These are phyloP conservation scores for Leucania comma DNA, from an alignment of 2,888 invertebrate genomes.

Conservation along the genomic window DNA sequence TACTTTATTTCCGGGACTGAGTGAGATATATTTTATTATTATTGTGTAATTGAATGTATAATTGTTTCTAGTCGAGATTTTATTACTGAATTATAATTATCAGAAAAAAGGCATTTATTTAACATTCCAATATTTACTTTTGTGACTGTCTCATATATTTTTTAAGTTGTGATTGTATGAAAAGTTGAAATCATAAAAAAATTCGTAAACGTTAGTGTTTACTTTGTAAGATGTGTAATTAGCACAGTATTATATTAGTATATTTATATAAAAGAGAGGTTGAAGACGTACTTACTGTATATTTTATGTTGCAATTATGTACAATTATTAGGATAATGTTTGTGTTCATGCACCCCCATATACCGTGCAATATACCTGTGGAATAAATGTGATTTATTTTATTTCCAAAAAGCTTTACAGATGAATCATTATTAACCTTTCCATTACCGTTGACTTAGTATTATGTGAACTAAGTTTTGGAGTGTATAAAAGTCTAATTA, in stretches of 20 bases:
- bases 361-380: constrained; percentile 39
- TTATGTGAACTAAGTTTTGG: constrained; percentile 40
- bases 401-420: constrained; percentile 9
- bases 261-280: constrained; percentile 50
- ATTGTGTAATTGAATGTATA: constrained; percentile 55
- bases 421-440: constrained; percentile 14
- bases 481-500: constrained; percentile 37
- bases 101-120: constrained; percentile 59
- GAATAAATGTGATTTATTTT: constrained; percentile 39
- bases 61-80: constrained; percentile 67
- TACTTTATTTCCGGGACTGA: constrained; percentile 42
- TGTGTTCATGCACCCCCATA: constrained; percentile 41
- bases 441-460: constrained; percentile 22
- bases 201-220: constrained; percentile 35
- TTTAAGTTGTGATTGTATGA: constrained; percentile 38
- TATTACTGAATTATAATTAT: constrained; percentile 52
- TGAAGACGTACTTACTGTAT: constrained; percentile 39
- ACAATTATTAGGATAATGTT: constrained; percentile 48
- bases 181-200: constrained; percentile 31
- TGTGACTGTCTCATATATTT: constrained; percentile 28
- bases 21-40: constrained; percentile 48
- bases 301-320: constrained; percentile 53
- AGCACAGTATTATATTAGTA: constrained; percentile 59
- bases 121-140: constrained; percentile 60
- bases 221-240: constrained; percentile 49